Base-by-base conservation (phyloP, 1,140 invertebrate species). In the Caenorhabditis latens region DNA sequence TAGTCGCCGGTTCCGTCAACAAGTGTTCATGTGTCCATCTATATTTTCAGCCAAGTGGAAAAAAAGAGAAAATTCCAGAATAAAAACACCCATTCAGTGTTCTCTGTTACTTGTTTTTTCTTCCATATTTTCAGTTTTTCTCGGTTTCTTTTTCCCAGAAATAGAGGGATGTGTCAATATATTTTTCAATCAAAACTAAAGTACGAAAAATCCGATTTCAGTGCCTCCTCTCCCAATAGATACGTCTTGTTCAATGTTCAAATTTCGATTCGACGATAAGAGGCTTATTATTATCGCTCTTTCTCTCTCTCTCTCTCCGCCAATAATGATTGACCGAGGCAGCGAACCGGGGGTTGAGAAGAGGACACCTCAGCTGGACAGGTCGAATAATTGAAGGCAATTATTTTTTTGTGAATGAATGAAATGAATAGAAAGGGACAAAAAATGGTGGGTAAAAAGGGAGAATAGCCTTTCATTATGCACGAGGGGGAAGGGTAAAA, bases 381-480 rank as follows among this genome's bases (percentile, higher is more conserved):
- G 46, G 71, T 79, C 71, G 71, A 79, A 50, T 79, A 79, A 79
- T 79, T 79, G 71, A 42, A 43, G 21, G 71, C 71, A 79, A 79
- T 79, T 79, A 79, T 79, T 79, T 79, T 50, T 71, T 61, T 67
- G 32, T 67, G 19, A 43, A 32, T 79, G 46, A 50, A 50, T 50
- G n/a, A 50, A 50, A 46, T 11, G 43, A 79, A 79, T 79, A 46
- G 40, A 79, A n/a, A 79, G 40, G 24, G 46, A 50, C 13, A 16
- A 53, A 53, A 16, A 53, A 16, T 53, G 4, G 16, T 4, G 67
- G 40, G 13, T 11, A 32, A 21, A 32, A 32, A 40, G 9, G 19
- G 46, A 11, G 21, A 21, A 50, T 79, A n/a, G 71, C 40, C 71
- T 79, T 42, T 79, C 71, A 71, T 79, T 50, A 32, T 32, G 32